A percentile compares a stretch with the other conserved stretches of the same genome.
Conservation (phyloP, 2,113 vertebrate genomes). For the Hassar affinis region DNA sequence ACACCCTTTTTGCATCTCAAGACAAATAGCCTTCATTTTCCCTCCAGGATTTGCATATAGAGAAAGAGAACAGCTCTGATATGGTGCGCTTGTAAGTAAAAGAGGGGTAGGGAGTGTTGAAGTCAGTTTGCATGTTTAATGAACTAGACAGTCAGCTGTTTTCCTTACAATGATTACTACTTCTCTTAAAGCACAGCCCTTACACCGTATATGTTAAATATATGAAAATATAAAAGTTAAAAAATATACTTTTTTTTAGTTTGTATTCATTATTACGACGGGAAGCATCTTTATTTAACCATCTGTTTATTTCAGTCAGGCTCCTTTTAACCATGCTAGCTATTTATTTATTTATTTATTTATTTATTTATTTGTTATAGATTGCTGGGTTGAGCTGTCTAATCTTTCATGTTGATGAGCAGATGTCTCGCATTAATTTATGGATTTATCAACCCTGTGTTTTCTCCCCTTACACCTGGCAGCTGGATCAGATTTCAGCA, state of each 20-base stretch:
- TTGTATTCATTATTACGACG: background rate
- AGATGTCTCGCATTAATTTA: conserved; percentile 99
- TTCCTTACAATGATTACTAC: background rate
- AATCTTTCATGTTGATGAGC: conserved; percentile 90
- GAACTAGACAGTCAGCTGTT: conserved; percentile 41
- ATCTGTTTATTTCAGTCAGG: background rate
- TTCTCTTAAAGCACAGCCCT: background rate
- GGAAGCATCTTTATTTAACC: background rate
- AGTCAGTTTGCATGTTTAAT: conserved; percentile 50
- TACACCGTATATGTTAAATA: background rate
- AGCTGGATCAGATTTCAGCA: conserved; percentile 93
- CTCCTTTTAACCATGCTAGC: background rate
- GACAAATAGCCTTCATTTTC: conserved; percentile 78
- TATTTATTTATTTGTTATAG: conserved; percentile 70
- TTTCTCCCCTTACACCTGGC: conserved; percentile 91
- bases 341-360: conserved; percentile 31
- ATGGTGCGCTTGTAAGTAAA: conserved; percentile 61
- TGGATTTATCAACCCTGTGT: conserved; percentile 90
- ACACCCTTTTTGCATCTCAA: conserved; percentile 85
- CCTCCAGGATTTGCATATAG: conserved; percentile 78
- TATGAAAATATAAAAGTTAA: background rate
- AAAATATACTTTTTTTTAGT: background rate
- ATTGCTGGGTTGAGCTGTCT: conserved; percentile 85
- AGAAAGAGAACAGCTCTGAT: conserved; percentile 65
- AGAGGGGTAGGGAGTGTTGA: conserved; percentile 59